Evolutionary conservation across 2,113 vertebrate genomes (phyloP).

Genomic region (Pseudonaja textilis): DNA sequence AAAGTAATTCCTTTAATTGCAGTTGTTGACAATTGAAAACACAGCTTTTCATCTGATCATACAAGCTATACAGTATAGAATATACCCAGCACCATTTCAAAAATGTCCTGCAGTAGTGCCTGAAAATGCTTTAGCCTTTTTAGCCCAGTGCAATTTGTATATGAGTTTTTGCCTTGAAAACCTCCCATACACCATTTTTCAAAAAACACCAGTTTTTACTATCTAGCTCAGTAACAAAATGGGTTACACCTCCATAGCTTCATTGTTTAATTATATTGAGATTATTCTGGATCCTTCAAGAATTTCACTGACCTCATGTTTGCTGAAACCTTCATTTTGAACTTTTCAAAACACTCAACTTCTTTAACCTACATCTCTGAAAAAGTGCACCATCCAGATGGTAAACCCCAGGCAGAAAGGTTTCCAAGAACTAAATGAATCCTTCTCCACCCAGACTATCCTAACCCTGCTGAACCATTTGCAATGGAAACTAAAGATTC

Average conservation of each 20-base stretch:
- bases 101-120: not conserved
- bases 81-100: not conserved
- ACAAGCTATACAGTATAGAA: not conserved
- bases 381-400: not conserved
- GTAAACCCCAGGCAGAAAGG: not conserved
- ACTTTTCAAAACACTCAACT: not conserved
- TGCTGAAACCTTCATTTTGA: not conserved
- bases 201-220: not conserved
- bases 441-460: not conserved
- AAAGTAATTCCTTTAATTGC: not conserved
- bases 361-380: not conserved
- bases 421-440: not conserved
- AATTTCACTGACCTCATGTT: not conserved
- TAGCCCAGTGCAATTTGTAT: not conserved
- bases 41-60: not conserved
- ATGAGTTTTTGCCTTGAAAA: not conserved
- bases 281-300: not conserved
- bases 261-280: not conserved
- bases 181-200: not conserved
- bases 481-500: not conserved
- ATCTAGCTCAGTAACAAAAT: not conserved
- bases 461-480: not conserved
- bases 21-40: not conserved
- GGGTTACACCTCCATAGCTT: not conserved
- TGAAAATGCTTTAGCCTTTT: not conserved